Conservation (phyloP, 2,888 invertebrate species). For the Cotesia congregata region DNA sequence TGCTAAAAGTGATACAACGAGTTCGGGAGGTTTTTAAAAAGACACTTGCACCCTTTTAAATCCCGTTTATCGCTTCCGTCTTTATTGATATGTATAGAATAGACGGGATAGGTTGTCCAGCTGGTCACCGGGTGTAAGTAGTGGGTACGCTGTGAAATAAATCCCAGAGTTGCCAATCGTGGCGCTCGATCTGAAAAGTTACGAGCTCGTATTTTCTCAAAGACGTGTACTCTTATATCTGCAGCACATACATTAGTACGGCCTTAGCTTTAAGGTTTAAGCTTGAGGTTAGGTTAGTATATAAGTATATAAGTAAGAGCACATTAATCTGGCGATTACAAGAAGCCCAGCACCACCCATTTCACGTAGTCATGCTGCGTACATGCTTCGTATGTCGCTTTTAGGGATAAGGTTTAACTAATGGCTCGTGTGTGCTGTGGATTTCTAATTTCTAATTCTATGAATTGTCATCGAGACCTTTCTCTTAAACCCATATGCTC, state of each 20-base stretch:
- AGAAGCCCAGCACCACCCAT: constrained; percentile 66
- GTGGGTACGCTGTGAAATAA: neutral
- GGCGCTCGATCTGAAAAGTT: constrained; percentile 3
- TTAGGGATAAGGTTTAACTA: constrained; percentile 27
- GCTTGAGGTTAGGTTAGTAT: neutral
- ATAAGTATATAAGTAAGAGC: constrained; percentile 44
- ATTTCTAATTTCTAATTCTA: constrained; percentile 17
- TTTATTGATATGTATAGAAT: neutral
- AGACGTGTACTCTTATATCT: constrained; percentile 21
- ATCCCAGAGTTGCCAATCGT: constrained; percentile 2
- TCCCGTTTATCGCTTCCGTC: neutral
- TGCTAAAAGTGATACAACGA: neutral
- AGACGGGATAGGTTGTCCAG: neutral
- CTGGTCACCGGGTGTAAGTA: constrained; percentile 1
- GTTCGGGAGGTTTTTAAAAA: neutral
- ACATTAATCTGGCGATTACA: constrained; percentile 70
- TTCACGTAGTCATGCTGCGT: constrained; percentile 61
- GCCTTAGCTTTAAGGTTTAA: constrained; percentile 8
- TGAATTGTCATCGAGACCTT: constrained; percentile 1
- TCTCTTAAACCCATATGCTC: neutral
- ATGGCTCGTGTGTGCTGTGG: constrained; percentile 21
- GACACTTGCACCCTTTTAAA: constrained; percentile 20
- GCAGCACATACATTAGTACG: neutral
- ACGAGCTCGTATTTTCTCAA: constrained; percentile 13
- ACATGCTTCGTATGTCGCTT: constrained; percentile 55